Conservation (phyloP, 2,888 invertebrate species). For the Laothoe populi region DNA sequence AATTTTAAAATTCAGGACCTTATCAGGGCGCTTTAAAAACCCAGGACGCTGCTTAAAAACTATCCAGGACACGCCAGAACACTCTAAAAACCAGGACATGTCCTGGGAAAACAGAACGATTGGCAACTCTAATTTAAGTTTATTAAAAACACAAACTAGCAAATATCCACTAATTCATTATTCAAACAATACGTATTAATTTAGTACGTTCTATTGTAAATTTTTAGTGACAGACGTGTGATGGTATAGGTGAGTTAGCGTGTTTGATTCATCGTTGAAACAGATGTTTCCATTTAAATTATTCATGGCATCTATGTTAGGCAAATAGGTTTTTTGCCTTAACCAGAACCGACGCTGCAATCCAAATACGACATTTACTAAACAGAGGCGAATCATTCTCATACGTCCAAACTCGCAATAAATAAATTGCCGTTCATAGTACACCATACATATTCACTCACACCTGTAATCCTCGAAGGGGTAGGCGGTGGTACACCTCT, state of each 20-base stretch:
- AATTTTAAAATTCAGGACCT: no score
- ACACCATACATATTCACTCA: no score
- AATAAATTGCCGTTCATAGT: no score
- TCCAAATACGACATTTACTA: neutral
- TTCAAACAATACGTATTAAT: neutral
- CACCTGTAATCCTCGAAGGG: no score
- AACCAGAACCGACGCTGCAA: neutral
- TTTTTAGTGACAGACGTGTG: slow-evolving; percentile 5
- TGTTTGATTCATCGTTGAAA: neutral
- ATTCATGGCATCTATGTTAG: slow-evolving; percentile 8
- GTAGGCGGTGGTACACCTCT: no score
- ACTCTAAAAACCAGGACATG: no score
- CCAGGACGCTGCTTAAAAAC: no score
- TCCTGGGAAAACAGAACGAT: no score
- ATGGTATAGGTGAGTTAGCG: slow-evolving; percentile 6
- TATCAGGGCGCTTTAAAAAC: no score
- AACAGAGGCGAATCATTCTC: no score
- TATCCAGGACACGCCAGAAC: no score
- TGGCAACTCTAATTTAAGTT: neutral
- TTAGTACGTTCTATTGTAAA: neutral
- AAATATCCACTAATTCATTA: neutral
- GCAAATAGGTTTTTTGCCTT: slow-evolving; percentile 8
- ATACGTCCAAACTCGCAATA: no score
- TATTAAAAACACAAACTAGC: neutral
- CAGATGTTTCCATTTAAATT: slow-evolving; percentile 9